phyloP scores from a whole-genome alignment of 2,888 invertebrate species.

The Synergus japonicus region DNA sequence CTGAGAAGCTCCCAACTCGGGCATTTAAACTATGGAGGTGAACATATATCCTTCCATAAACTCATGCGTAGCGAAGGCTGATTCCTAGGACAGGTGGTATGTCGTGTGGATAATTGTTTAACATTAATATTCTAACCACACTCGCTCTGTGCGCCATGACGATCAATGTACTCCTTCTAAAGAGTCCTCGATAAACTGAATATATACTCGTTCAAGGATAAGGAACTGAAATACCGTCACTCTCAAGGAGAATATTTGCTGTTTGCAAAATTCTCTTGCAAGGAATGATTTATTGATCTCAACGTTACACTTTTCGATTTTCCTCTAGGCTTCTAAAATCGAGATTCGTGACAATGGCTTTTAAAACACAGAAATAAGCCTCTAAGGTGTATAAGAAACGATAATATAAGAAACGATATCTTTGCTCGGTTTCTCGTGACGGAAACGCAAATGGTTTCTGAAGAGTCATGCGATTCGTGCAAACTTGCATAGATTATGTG shows the following conservation, averaged over 20 bases:
- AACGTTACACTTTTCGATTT: neutral
- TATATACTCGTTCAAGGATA: conserved; percentile 3
- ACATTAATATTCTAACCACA: conserved; percentile 31
- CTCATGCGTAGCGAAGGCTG: neutral
- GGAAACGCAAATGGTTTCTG: conserved; percentile 27
- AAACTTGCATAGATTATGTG: neutral
- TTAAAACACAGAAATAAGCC: conserved; percentile 9
- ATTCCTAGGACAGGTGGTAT: conserved; percentile 7
- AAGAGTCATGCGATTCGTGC: conserved; percentile 33
- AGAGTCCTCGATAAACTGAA: conserved; percentile 14
- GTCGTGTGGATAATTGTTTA: conserved; percentile 30
- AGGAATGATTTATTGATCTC: neutral
- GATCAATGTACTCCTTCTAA: conserved; percentile 15
- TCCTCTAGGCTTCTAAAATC: neutral
- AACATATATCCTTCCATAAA: neutral
- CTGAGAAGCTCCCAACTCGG: neutral
- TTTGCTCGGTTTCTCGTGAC: conserved; percentile 22
- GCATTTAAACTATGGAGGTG: conserved; percentile 8
- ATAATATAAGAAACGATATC: conserved; percentile 15
- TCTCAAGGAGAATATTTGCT: conserved; percentile 3
- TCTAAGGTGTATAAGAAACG: neutral
- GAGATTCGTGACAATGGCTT: conserved; percentile 12
- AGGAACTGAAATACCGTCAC: neutral
- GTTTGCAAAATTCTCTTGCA: neutral
- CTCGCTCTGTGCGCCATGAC: neutral